Evolutionary conservation across 2,888 invertebrate species (phyloP).

Genomic region (Coenonympha arcania): DNA sequence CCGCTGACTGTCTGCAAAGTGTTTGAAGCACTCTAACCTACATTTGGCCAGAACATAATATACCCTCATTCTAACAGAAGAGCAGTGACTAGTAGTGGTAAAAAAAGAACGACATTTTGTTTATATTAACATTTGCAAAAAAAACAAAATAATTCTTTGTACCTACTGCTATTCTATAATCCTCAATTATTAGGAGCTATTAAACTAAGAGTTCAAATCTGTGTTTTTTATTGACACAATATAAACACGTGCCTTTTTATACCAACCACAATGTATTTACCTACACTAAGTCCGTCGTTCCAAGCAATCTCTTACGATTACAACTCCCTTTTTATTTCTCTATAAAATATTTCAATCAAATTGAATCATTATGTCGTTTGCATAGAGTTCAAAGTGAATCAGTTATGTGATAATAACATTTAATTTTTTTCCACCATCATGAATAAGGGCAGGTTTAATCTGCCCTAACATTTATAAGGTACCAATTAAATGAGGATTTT

Average conservation of each 20-base stretch:
- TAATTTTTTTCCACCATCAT: conserved; percentile 10
- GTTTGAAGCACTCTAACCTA: too few relatives aligned
- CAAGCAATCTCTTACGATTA: conserved; percentile 3
- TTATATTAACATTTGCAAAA: too few relatives aligned
- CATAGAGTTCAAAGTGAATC: background rate
- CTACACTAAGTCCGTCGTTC: background rate
- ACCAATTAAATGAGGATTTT: conserved; percentile 47
- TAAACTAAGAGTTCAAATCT: too few relatives aligned
- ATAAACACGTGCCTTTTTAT: conserved; percentile 21
- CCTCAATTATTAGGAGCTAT: too few relatives aligned
- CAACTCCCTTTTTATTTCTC: conserved; percentile 3
- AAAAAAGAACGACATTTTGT: too few relatives aligned
- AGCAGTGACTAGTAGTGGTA: too few relatives aligned
- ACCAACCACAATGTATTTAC: conserved; percentile 18
- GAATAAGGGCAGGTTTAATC: conserved; percentile 23
- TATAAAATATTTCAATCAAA: background rate
- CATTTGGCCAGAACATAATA: too few relatives aligned
- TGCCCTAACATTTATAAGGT: conserved; percentile 26
- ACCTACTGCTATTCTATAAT: too few relatives aligned
- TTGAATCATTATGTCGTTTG: background rate
- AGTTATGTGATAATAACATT: background rate
- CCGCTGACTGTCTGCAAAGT: too few relatives aligned
- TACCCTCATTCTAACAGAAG: too few relatives aligned
- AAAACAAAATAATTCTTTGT: too few relatives aligned
- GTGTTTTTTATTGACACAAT: conserved; percentile 12